A percentile compares a stretch with the other conserved stretches of the same genome.
These are phyloP conservation scores for Dryobota labecula DNA, from an alignment of 2,888 invertebrate genomes.

Conservation along the genomic window DNA sequence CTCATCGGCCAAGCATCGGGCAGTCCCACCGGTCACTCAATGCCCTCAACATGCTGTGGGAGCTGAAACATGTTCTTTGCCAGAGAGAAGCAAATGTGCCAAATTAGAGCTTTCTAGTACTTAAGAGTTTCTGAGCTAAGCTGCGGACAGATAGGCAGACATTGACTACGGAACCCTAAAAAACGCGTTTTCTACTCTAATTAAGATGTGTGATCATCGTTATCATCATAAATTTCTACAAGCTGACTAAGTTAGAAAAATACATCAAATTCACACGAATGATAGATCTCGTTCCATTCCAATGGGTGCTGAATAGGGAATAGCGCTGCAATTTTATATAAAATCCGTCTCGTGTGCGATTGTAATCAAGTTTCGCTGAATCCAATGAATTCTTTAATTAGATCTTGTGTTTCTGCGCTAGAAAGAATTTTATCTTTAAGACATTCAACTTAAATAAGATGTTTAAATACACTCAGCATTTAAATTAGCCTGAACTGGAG, in stretches of 20 bases:
- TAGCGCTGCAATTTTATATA: constrained; percentile 22
- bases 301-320: constrained; percentile 17
- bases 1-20: no score
- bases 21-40: no score
- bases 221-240: neutral
- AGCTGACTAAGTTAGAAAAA: neutral
- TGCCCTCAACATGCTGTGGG: no score
- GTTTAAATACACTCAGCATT: constrained; percentile 34
- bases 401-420: constrained; percentile 31
- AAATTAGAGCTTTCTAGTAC: no score
- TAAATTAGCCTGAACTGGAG: constrained; percentile 45
- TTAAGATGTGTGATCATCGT: no score
- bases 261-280: neutral
- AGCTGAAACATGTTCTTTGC: no score
- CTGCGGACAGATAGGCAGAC: no score
- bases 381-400: constrained; percentile 55
- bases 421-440: constrained; percentile 41
- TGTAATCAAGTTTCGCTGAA: constrained; percentile 46
- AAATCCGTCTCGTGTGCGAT: constrained; percentile 40
- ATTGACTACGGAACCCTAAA: no score
- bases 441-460: constrained; percentile 48
- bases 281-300: constrained; percentile 2
- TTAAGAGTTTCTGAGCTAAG: no score
- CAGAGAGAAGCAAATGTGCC: no score
- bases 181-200: no score